Evolutionary conservation across 2,113 vertebrate species (phyloP), one percentile per base, ranked within the genome.

Genomic region (Ptilonorhynchus violaceus): DNA sequence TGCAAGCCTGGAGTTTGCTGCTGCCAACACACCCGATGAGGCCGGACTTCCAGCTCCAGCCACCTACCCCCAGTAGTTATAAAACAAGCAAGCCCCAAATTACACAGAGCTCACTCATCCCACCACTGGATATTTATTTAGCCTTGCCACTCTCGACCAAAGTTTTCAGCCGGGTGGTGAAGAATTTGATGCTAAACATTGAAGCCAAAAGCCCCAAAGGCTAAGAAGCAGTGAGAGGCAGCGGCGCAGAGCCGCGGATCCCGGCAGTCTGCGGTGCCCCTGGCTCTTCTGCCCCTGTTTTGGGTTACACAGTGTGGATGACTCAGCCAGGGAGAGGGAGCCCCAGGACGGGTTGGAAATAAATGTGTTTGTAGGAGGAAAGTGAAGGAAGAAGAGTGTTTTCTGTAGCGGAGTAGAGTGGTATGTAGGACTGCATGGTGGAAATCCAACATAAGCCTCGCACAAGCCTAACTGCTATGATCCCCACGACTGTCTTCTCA

Each of bases 171-270:
- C 0, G 1, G 44, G 15, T 2, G 1, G 17, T 60, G 49, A 60
- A 89, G 84, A 89, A 85, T 31, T 69, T 62, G 66, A 35, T 89
- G 81, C 33, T 42, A 22, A 85, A 72, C 25, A 14, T 15, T 24
- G n/a, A 41, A 82, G 27, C 3, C 11, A 56, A 68, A 63, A n/a
- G 0, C 17, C 47, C 41, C 72, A 49, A 37, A 37, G 55, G 72
- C 64, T 7, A 6, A 44, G 53, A n/a, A 20, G 30, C 21, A 53
- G 5, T 6, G 52, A 46, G 59, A 53, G 42, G 46, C 22, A 27
- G 28, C 3, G 46, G 79, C 0, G 0, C 62, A 68, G 58, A 52
- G 56, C 31, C 35, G 21, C 0, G 0, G 41, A 64, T 39, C 33
- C 37, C 1, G 0, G 41, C 28, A 78, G 63, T 24, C 78, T 35